Evolutionary conservation across 1,140 invertebrate genomes (phyloP), one percentile per base, ranked within the genome.

Genomic region (Spodoptera litura): DNA sequence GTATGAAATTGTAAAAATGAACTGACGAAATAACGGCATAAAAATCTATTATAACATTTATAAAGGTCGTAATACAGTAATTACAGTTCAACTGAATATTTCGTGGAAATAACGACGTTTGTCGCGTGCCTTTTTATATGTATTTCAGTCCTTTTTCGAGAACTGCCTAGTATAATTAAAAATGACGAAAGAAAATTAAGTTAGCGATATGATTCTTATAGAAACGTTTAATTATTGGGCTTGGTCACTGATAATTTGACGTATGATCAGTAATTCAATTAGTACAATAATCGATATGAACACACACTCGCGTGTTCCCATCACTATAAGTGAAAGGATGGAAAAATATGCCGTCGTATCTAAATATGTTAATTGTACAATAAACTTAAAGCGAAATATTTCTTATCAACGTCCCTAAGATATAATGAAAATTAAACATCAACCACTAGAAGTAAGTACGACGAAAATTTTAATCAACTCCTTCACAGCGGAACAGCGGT

Each of bases 1-100:
- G 53, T 74, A 70, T 53, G 9, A 53, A 80, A 72, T 82, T 90
- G 85, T 90, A 83, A 89, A 89, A 89, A 90, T 79, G 87, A 89
- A 89, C 87, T 88, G 87, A 87, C 87, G 85, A 87, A 79, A 79
- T 78, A 79, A 78, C 70, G 79, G 78, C 78, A 81, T 77, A 49
- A 52, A 59, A 62, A 64, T 62, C 49, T 75, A 52, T 75, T 75
- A 38, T 72, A 72, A 51, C 70, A 31, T 72, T 72, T 38, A 75
- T 10, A 49, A 13, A 59, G 71, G 71, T 61, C 56, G 49, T 59
- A 73, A 73, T 59, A 58, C 20, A 12, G 59, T 61, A 74, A 74
- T 74, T 51, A 74, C 56, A 61, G 55, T 55, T 13, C 6, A 15
- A 59, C 10, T 61, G 55, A 51, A 61, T 74, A 74, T 59, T 59